Percentiles rank a stretch among this genome's conserved stretches.
These are phyloP conservation scores for Drosophila villosipedis DNA, from an alignment of 2,888 invertebrate species.

Conservation along the genomic window DNA sequence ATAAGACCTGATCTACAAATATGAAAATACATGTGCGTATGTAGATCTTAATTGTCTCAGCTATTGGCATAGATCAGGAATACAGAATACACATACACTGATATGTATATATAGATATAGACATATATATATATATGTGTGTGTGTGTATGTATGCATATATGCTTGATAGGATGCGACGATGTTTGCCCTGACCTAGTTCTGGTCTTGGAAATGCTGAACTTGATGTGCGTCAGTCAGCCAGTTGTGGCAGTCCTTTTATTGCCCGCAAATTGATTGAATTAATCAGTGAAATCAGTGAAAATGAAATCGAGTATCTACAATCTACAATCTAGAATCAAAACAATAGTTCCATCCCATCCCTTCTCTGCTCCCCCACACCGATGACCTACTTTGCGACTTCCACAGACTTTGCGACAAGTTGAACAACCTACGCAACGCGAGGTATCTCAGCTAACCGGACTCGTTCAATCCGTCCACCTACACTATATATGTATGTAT, in stretches of 20 bases:
- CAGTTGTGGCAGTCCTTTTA: conserved; percentile 55
- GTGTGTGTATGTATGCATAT: neutral
- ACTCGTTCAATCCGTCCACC: neutral
- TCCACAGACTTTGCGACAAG: conserved; percentile 1
- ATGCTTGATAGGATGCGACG: conserved; percentile 1
- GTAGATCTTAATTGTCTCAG: neutral
- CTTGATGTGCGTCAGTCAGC: conserved; percentile 21
- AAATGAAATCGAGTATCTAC: conserved; percentile 18
- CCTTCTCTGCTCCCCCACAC: neutral
- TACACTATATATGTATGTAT: neutral
- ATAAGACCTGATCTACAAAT: too few relatives aligned
- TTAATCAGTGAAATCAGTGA: conserved; percentile 56
- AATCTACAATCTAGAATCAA: conserved; percentile 22
- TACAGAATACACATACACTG: neutral
- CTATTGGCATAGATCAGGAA: neutral
- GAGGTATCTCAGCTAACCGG: conserved; percentile 12
- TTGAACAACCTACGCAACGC: conserved; percentile 20
- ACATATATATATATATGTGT: neutral
- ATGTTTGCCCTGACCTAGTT: conserved; percentile 11
- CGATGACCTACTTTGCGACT: conserved; percentile 41
- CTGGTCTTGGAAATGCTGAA: conserved; percentile 4
- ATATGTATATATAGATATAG: neutral
- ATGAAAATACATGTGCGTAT: neutral
- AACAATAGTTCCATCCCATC: conserved; percentile 29
- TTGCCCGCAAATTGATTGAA: conserved; percentile 65